Evolutionary conservation across 2,888 invertebrate species (phyloP).

Genomic region (Conops quadrifasciatus): DNA sequence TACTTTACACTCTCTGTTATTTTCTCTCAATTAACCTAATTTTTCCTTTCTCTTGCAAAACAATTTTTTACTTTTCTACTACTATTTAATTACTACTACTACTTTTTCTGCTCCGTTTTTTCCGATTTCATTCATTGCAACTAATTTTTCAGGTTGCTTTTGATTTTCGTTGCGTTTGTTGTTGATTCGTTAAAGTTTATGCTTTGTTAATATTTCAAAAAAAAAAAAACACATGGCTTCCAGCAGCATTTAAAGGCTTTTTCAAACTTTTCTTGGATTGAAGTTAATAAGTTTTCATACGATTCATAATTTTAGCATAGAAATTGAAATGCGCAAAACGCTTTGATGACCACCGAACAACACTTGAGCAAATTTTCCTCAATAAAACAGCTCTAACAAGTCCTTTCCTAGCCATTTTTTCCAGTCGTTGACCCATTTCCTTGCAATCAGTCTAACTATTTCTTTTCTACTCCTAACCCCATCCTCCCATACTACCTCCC

Average conservation of each 20-base stretch:
- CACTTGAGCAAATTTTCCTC: neutral
- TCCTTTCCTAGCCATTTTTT: too few species aligned
- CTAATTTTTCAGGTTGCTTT: conserved; percentile 23
- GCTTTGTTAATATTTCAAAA: conserved; percentile 21
- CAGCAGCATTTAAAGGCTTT: conserved; percentile 16
- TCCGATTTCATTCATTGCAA: conserved; percentile 29
- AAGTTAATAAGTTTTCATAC: conserved; percentile 17
- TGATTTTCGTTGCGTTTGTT: neutral
- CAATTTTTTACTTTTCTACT: neutral
- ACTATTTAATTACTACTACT: conserved; percentile 5
- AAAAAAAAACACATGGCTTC: neutral
- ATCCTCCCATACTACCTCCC: too few species aligned
- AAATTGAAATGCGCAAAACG: neutral
- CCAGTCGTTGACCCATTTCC: too few species aligned
- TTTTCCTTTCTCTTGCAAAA: neutral
- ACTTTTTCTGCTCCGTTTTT: conserved; percentile 26
- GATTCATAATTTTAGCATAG: conserved; percentile 22
- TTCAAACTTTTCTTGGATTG: conserved; percentile 7
- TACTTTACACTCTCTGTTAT: neutral
- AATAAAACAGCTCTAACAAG: neutral
- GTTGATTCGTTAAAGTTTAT: conserved; percentile 19
- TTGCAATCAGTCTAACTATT: too few species aligned
- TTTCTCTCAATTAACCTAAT: conserved; percentile 9
- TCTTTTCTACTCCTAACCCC: too few species aligned
- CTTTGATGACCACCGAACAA: neutral